Evolutionary conservation across 2,888 invertebrate species (phyloP).

Genomic region (Eulithis testata): DNA sequence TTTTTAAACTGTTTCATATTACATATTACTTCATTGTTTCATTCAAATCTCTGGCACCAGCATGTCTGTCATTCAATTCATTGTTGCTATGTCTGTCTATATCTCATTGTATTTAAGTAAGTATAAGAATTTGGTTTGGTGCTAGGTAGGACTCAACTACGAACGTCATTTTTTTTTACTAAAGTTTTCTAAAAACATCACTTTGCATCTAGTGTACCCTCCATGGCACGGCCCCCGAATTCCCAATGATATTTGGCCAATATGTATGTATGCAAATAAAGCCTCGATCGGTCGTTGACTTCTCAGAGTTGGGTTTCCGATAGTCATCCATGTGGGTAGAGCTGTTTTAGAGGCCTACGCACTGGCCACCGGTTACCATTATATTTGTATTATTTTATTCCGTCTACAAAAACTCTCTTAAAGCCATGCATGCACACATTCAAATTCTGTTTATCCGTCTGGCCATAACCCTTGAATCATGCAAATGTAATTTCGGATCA

Average conservation of each 20-base stretch:
- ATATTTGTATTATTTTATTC: slow-evolving; percentile 40
- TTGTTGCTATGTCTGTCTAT: slow-evolving; percentile 42
- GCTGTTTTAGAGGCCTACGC: slow-evolving; percentile 51
- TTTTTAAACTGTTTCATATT: slow-evolving; percentile 33
- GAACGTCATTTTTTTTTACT: not conserved
- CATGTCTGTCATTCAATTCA: slow-evolving; percentile 44
- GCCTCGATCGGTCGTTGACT: slow-evolving; percentile 53
- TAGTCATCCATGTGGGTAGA: slow-evolving; percentile 48
- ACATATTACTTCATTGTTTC: slow-evolving; percentile 41
- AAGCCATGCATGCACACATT: slow-evolving; percentile 23
- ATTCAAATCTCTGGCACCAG: slow-evolving; percentile 43
- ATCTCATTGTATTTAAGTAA: slow-evolving; percentile 33
- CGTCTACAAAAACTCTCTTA: slow-evolving; percentile 12
- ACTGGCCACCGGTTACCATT: slow-evolving; percentile 33
- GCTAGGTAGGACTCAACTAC: not conserved
- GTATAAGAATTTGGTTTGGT: slow-evolving; percentile 9
- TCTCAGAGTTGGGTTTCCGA: slow-evolving; percentile 40
- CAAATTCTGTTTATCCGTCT: slow-evolving; percentile 39
- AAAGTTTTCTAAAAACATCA: not conserved
- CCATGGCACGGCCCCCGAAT: slow-evolving; percentile 32
- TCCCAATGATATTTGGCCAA: slow-evolving; percentile 44
- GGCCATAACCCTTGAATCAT: slow-evolving; percentile 21
- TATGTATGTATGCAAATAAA: slow-evolving; percentile 42
- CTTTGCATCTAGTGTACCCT: slow-evolving; percentile 20
- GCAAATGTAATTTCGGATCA: slow-evolving; percentile 38